Evolutionary conservation across 2,888 invertebrate genomes (phyloP), one percentile per base, ranked within the genome.

Genomic region (Folsomia manolachei): DNA sequence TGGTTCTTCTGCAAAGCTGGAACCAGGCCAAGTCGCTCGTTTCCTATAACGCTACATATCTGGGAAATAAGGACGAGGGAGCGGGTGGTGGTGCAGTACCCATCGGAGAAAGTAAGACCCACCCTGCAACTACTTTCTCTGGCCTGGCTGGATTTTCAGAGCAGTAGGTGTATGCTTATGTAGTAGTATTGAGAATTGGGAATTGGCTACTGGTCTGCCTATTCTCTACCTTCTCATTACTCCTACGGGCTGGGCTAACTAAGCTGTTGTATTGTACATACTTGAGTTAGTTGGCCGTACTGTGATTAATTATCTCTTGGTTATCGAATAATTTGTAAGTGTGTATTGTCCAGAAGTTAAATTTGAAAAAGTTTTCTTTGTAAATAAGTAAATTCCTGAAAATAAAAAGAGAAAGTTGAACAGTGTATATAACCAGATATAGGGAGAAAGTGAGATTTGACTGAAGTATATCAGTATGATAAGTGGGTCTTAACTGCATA

Each of bases 281-380:
- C 14, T 39, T 39, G 7, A 9, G 39, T 39, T 39, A 39, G 7
- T 39, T 14, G n/a, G n/a, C 14, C 14, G 62, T 62, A 19, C 24
- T 62, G 62, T 62, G 24, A 62, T 62, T 62, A 62, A 62, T 62
- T 62, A 62, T 62, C 62, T 62, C 18, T 56, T 56, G n/a, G n/a
- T n/a, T n/a, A n/a, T n/a, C n/a, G n/a, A n/a, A n/a, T n/a, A n/a
- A n/a, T n/a, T n/a, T n/a, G n/a, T n/a, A n/a, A n/a, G n/a, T n/a
- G n/a, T n/a, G n/a, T n/a, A n/a, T n/a, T n/a, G n/a, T n/a, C n/a
- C n/a, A n/a, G n/a, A n/a, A n/a, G n/a, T n/a, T n/a, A n/a, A n/a
- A n/a, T n/a, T n/a, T n/a, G n/a, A n/a, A n/a, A n/a, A n/a, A n/a
- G n/a, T n/a, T n/a, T n/a, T n/a, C n/a, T n/a, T n/a, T n/a, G n/a